A percentile compares a stretch with the other conserved stretches of the same genome.
Conservation (phyloP, 1,140 invertebrate species). For the Chironomus tepperi region DNA sequence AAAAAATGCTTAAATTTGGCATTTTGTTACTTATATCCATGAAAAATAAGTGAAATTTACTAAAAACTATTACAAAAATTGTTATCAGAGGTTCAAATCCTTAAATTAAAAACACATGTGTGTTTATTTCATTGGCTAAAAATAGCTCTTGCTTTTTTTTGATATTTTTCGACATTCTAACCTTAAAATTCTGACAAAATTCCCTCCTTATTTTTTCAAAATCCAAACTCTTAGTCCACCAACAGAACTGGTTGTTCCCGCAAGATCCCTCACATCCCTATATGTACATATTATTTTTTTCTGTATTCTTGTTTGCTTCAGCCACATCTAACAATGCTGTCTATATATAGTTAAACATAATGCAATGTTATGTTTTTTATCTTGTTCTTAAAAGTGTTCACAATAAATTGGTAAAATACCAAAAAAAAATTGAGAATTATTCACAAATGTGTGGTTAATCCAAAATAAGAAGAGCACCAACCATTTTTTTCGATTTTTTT, state of each 20-base stretch:
- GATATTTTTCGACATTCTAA: not conserved
- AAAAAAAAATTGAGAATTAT: not conserved
- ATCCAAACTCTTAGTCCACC: not conserved
- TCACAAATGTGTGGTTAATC: not conserved
- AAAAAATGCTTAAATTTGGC: too few relatives aligned
- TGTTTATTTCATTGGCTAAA: not conserved
- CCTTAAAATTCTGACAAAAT: not conserved
- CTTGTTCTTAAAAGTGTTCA: conserved; percentile 10
- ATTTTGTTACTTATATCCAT: too few relatives aligned
- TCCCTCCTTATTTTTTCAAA: not conserved
- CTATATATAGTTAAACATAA: not conserved
- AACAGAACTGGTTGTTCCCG: not conserved
- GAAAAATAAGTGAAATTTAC: too few relatives aligned
- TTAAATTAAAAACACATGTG: not conserved
- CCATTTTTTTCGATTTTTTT: not conserved
- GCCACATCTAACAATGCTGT: not conserved
- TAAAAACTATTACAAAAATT: not conserved
- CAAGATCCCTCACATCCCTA: not conserved
- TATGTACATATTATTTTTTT: not conserved
- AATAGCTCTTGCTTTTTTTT: not conserved
- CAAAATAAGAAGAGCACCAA: not conserved
- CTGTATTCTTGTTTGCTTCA: not conserved
- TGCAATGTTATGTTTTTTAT: not conserved
- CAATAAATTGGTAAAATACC: conserved; percentile 14
- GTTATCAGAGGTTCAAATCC: not conserved